A percentile compares a stretch with the other conserved stretches of the same genome.
Evolutionary conservation across 1,140 invertebrate genomes (phyloP).

Genomic region (Venturia canescens): DNA sequence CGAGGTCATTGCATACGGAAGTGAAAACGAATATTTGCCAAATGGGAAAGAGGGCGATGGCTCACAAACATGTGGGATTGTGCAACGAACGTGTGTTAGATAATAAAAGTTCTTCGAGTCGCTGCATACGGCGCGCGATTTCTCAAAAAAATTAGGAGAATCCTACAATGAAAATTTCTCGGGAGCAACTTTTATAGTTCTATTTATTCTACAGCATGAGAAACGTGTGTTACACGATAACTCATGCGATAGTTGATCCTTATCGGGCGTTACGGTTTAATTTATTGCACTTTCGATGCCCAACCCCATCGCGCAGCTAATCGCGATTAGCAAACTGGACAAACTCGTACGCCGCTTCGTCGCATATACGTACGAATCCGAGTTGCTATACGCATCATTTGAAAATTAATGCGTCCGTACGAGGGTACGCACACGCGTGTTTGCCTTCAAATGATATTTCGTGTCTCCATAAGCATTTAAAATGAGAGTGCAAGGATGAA

Average conservation of each 20-base stretch:
- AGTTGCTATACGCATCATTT: not conserved
- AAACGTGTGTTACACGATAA: not conserved
- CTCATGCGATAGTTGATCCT: constrained; percentile 10
- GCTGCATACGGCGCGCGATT: no score
- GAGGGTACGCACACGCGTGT: not conserved
- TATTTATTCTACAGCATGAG: not conserved
- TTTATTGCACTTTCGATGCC: constrained; percentile 17
- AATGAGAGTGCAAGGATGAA: constrained; percentile 10
- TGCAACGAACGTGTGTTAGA: no score
- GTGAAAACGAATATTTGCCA: no score
- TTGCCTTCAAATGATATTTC: not conserved
- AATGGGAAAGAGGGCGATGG: no score
- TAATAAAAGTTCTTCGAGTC: no score
- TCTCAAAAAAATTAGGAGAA: no score
- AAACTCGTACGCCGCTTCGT: not conserved
- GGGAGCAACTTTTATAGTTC: not conserved
- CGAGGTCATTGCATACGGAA: no score
- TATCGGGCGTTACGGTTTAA: not conserved
- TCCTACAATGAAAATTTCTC: not conserved
- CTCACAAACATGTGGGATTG: no score
- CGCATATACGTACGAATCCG: not conserved
- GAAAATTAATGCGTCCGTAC: not conserved
- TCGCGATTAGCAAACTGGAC: constrained; percentile 9
- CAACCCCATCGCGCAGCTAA: not conserved
- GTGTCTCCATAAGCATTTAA: not conserved